Conservation (phyloP, 53 echinoderm and acorn worm genomes). For the Arbacia lixula region DNA sequence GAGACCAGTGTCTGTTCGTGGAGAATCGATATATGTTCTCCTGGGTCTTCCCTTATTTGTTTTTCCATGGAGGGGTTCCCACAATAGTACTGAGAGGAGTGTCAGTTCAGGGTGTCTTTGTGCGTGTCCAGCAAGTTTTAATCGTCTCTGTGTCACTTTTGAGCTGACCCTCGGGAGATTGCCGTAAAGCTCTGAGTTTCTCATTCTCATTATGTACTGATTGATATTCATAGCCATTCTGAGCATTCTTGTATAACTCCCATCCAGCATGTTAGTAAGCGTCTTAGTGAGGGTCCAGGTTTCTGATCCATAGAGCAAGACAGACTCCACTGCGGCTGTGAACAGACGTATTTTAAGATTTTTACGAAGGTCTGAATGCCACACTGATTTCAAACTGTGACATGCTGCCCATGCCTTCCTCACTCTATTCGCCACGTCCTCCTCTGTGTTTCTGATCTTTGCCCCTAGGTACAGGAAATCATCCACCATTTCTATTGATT, state of each 20-base stretch:
- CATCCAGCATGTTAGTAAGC: too few relatives aligned
- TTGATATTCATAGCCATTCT: too few relatives aligned
- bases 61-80: background rate
- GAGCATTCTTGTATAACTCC: too few relatives aligned
- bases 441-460: too few relatives aligned
- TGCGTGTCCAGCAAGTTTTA: background rate
- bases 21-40: too few relatives aligned
- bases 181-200: background rate
- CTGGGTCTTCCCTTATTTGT: background rate
- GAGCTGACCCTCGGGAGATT: background rate
- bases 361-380: constrained; percentile 2
- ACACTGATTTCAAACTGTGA: constrained; percentile 3
- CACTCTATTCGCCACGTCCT: too few relatives aligned
- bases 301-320: background rate
- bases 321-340: background rate
- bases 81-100: background rate
- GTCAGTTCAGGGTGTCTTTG: background rate
- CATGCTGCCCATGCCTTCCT: constrained; percentile 38
- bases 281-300: background rate
- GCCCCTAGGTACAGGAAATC: background rate
- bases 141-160: background rate
- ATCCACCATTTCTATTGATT: constrained; percentile 20
- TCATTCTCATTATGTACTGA: too few relatives aligned
- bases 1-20: too few relatives aligned
- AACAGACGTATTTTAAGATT: background rate